Evolutionary conservation across 2,113 vertebrate species (phyloP).

Genomic region (Colossoma macropomum): DNA sequence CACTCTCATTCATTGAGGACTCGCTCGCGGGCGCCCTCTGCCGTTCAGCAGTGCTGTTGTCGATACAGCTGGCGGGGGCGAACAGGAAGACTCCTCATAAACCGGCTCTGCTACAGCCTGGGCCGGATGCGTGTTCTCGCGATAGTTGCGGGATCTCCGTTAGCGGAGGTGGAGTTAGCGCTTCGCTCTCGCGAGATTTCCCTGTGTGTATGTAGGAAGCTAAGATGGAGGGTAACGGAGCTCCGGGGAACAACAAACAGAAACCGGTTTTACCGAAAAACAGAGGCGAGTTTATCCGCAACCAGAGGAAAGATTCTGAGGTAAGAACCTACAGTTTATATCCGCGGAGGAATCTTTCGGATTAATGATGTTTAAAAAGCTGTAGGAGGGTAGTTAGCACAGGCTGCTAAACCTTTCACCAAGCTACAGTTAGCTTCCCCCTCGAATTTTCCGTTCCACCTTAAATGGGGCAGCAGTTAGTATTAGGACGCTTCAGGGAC

Average conservation of each 20-base stretch:
- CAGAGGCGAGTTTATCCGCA: conserved; percentile 86
- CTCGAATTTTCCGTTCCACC: neutral
- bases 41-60: too few species aligned
- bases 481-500: neutral
- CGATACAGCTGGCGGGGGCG: too few species aligned
- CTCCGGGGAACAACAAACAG: conserved; percentile 87
- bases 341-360: neutral
- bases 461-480: neutral
- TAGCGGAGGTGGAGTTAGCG: neutral
- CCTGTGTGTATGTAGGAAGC: conserved; percentile 25
- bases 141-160: neutral
- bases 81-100: too few species aligned
- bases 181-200: conserved; percentile 63
- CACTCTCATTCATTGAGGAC: too few species aligned
- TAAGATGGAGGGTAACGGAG: conserved; percentile 82
- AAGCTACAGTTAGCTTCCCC: neutral
- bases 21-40: too few species aligned
- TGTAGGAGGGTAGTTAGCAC: neutral
- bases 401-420: too few species aligned
- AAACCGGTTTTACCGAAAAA: conserved; percentile 79
- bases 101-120: too few species aligned
- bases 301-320: conserved; percentile 93
- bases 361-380: neutral
- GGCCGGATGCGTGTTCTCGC: neutral
- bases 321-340: conserved; percentile 67